Evolutionary conservation across 1,140 invertebrate species (phyloP).

Genomic region (Samia ricini): DNA sequence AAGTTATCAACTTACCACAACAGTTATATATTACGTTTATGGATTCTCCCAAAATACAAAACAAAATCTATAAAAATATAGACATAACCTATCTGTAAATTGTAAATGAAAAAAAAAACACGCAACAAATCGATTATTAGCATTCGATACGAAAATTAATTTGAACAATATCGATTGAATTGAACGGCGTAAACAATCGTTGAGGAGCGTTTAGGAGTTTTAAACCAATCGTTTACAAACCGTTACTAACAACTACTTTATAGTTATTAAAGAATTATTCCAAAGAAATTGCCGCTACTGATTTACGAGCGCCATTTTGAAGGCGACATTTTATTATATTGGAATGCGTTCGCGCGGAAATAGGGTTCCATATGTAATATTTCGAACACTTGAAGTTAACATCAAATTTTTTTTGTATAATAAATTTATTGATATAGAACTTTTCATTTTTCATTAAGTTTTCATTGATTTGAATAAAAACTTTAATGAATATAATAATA

Average conservation of each 20-base stretch:
- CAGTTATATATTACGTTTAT: no score
- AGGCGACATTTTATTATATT: conserved; percentile 59
- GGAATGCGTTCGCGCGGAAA: neutral
- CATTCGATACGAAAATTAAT: conserved; percentile 48
- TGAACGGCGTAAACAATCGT: conserved; percentile 56
- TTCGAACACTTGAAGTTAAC: neutral
- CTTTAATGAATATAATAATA: no score
- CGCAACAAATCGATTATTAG: conserved; percentile 2
- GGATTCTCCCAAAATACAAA: neutral
- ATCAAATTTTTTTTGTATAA: neutral
- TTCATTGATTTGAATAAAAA: no score
- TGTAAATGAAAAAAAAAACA: neutral
- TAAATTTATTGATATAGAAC: no score
- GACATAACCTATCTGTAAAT: neutral
- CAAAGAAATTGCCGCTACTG: conserved; percentile 65
- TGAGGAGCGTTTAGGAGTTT: conserved; percentile 24
- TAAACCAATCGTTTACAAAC: neutral
- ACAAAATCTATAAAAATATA: neutral
- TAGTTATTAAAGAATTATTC: conserved; percentile 65
- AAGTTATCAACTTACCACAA: no score
- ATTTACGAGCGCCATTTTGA: conserved; percentile 69
- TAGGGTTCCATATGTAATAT: neutral
- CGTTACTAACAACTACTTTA: conserved; percentile 68
- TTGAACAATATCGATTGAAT: conserved; percentile 4
- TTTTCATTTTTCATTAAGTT: no score